These are phyloP conservation scores for Myzus persicae DNA, from an alignment of 1,140 invertebrate species.

Conservation along the genomic window DNA sequence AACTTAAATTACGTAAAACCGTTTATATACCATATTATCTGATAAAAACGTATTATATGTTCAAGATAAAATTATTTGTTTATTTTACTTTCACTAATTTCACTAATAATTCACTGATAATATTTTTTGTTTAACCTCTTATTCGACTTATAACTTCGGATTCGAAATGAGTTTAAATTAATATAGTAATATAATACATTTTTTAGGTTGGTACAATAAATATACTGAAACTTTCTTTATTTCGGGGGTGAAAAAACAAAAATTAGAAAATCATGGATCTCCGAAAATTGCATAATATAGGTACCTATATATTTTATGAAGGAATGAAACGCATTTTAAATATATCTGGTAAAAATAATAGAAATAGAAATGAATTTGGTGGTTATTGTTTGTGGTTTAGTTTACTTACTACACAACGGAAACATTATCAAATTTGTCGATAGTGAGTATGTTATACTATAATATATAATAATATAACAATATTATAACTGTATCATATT, in stretches of 20 bases:
- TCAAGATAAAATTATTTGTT: not conserved
- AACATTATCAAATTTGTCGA: not conserved
- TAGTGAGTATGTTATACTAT: not conserved
- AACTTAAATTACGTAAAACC: no score
- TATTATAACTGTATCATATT: not conserved
- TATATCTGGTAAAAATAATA: not conserved
- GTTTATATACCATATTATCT: no score
- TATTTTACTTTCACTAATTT: not conserved
- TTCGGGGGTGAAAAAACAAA: no score
- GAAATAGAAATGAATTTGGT: not conserved
- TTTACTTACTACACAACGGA: not conserved
- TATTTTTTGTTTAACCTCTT: not conserved
- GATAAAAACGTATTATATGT: no score
- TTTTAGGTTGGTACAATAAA: no score
- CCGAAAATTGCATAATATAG: no score
- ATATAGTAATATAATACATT: not conserved
- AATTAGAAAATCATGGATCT: no score
- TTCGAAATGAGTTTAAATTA: not conserved
- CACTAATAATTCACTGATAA: not conserved
- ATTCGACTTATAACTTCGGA: not conserved
- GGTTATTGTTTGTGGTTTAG: not conserved
- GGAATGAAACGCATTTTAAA: not conserved
- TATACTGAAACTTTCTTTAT: no score
- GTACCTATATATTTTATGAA: no score
- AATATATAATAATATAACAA: no score